Base-by-base conservation (phyloP, 2,797 vertebrate genomes). In the Coregonus ussuriensis region DNA sequence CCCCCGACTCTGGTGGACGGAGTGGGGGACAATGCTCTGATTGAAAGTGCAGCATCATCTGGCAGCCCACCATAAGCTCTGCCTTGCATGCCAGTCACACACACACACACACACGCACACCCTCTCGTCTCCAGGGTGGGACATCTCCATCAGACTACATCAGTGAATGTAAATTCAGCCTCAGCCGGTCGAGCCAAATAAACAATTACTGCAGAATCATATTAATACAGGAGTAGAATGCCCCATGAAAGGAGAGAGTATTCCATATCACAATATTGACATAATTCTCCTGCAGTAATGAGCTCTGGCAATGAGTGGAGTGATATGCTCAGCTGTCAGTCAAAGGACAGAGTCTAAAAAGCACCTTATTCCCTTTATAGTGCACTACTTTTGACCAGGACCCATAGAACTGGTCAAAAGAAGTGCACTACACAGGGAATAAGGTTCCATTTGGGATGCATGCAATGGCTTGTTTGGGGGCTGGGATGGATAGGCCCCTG, bases 191-290 rank as follows among this genome's bases (percentile, higher is more conserved):
- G 80, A 83, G 82, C 70, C 83, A 84, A 90, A 91, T 87, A 85
- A 88, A 89, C 86, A 91, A 90, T 92, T 89, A 90, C 71, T 73
- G 76, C 76, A 54, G 81, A 88, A 86, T 91, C n/a, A 83, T 81
- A 87, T 89, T 85, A 90, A 91, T 86, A 77, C 47, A 62, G 78
- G 74, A 72, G 82, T 21, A 41, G 56, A 74, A 65, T 21, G 21
- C 18, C 33, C 67, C 73, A 73, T 65, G 74, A 79, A 83, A 76
- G 79, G 54, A 75, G 79, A 79, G 77, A 86, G 75, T 56, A 81
- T 85, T 89, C 91, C 79, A 88, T 87, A 82, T 84, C 88, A 80
- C 77, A 87, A 87, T 87, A 91, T 90, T 91, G 90, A 87, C 84
- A 87, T 82, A 84, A 84, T 90, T 89, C 80, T 75, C 80, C 74